These are phyloP conservation scores for Etheostoma spectabile DNA, from an alignment of 2,113 vertebrate genomes.

Conservation along the genomic window DNA sequence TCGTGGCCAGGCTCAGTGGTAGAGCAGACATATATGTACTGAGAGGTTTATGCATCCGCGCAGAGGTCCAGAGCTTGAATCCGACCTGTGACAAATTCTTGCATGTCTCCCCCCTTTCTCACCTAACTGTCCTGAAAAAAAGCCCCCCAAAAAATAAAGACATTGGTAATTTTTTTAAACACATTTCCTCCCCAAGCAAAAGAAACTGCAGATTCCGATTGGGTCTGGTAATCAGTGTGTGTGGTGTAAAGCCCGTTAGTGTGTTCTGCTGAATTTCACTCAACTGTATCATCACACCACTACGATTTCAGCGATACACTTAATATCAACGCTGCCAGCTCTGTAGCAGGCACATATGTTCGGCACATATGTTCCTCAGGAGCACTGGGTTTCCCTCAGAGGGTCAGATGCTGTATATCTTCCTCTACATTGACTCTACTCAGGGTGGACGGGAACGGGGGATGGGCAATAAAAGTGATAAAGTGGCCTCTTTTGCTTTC, in stretches of 20 bases:
- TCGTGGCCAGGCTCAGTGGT: no score
- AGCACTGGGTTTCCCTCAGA: conserved; percentile 39
- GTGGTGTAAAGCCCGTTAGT: no score
- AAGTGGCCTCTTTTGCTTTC: conserved; percentile 44
- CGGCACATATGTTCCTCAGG: conserved; percentile 34
- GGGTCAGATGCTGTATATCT: conserved; percentile 61
- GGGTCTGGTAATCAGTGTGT: not conserved
- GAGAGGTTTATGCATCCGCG: no score
- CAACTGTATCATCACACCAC: not conserved
- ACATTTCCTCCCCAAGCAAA: not conserved
- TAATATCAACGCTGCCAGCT: conserved; percentile 22
- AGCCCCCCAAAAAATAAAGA: no score
- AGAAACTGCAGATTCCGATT: not conserved
- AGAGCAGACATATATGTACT: no score
- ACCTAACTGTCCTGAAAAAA: no score
- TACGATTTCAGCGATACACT: conserved; percentile 25
- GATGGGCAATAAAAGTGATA: conserved; percentile 68
- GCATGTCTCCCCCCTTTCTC: no score
- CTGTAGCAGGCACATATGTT: conserved; percentile 33
- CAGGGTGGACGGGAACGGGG: conserved; percentile 29
- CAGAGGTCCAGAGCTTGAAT: no score
- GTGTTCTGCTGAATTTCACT: conserved; percentile 22
- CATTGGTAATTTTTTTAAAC: no score
- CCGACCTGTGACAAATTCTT: no score
- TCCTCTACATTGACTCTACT: conserved; percentile 52